Percentiles rank a stretch among this genome's conserved stretches.
Evolutionary conservation across 2,113 vertebrate species (phyloP).

Genomic region (Cranoglanis bouderius): DNA sequence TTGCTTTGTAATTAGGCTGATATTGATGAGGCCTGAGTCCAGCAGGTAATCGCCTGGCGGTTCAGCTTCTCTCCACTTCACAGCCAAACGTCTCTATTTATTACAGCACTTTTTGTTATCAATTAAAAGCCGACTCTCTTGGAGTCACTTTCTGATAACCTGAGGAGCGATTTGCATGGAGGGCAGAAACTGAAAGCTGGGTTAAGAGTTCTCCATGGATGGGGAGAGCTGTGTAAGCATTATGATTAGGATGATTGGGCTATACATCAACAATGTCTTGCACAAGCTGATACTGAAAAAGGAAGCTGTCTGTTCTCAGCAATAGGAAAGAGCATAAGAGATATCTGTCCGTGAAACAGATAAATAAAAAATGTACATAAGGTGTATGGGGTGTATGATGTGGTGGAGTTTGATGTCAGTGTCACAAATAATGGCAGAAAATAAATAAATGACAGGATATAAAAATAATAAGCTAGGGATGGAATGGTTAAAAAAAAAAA

Average conservation of each 20-base stretch:
- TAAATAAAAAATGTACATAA: neutral
- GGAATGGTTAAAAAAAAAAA: neutral
- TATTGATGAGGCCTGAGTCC: constrained; percentile 77
- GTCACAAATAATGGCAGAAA: neutral
- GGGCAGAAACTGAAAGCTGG: constrained; percentile 41
- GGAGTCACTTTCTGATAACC: constrained; percentile 42
- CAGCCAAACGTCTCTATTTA: constrained; percentile 76
- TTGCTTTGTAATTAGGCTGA: constrained; percentile 78
- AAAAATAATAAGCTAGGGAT: neutral
- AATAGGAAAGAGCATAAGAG: neutral
- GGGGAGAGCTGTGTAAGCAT: neutral
- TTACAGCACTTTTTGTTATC: constrained; percentile 62
- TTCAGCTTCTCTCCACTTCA: constrained; percentile 71
- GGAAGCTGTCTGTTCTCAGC: no score
- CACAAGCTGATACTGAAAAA: neutral
- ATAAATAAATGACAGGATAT: neutral
- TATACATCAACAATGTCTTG: neutral
- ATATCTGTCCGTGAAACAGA: neutral
- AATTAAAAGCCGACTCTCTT: constrained; percentile 45
- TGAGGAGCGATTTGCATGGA: constrained; percentile 34
- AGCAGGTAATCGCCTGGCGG: constrained; percentile 76
- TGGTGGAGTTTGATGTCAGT: neutral
- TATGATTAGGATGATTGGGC: constrained; percentile 7
- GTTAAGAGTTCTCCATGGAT: constrained; percentile 35
- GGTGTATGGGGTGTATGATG: no score